phyloP scores from a whole-genome alignment of 2,888 invertebrate species.

The Drosophila imparisetae region DNA sequence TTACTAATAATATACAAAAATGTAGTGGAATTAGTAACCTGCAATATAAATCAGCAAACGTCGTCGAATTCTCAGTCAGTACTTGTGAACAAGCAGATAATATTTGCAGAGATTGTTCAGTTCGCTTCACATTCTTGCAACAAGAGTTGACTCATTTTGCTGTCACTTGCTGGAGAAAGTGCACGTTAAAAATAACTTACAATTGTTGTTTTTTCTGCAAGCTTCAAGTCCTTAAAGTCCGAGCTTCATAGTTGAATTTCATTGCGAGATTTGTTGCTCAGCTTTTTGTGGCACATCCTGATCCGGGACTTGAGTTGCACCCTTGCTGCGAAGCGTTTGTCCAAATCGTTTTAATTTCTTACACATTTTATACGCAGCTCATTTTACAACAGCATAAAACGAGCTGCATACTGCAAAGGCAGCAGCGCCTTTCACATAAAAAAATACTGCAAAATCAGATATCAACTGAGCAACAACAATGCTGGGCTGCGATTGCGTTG shows the following conservation, averaged over 20 bases:
- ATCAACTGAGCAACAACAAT: conserved; percentile 39
- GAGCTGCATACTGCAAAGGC: conserved; percentile 16
- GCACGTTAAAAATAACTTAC: conserved; percentile 11
- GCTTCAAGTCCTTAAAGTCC: conserved; percentile 17
- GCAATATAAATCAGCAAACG: not conserved
- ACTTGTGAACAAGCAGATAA: not conserved
- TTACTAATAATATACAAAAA: not conserved
- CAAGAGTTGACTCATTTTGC: not conserved
- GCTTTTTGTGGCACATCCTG: conserved; percentile 12
- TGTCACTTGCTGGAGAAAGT: conserved; percentile 2
- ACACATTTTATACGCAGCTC: conserved; percentile 64
- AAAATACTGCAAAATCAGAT: conserved; percentile 42
- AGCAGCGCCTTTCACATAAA: conserved; percentile 17
- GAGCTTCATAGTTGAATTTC: conserved; percentile 52
- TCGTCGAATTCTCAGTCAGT: not conserved
- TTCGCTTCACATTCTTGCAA: conserved; percentile 1
- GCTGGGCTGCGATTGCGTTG: conserved; percentile 42
- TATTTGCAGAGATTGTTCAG: not conserved
- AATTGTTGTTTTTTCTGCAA: conserved; percentile 12
- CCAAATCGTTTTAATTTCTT: conserved; percentile 74
- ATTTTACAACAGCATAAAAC: conserved; percentile 30
- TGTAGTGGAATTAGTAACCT: not conserved
- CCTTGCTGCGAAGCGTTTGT: conserved; percentile 24
- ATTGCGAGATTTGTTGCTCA: conserved; percentile 36
- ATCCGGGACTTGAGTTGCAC: conserved; percentile 18